Evolutionary conservation across 2,113 vertebrate species (phyloP).

Genomic region (Trogon melanurus): DNA sequence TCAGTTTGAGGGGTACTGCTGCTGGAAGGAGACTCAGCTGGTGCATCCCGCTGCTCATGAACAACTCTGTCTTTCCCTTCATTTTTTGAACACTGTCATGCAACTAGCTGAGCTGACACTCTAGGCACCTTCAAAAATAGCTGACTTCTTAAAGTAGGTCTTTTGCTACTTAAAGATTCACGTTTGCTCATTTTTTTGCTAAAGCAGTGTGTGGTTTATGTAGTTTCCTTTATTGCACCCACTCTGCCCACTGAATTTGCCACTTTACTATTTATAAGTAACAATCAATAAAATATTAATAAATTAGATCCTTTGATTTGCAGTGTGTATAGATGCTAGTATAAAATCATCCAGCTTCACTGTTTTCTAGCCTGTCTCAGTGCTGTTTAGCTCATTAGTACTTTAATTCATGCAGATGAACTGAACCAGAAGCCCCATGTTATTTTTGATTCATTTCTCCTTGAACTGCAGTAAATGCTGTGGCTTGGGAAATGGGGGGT

Average conservation of each 20-base stretch:
- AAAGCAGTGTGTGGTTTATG: neutral
- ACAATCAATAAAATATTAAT: constrained; percentile 68
- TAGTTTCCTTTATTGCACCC: neutral
- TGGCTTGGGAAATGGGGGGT: neutral
- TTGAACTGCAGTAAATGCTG: constrained; percentile 1
- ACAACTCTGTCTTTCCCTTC: too few species aligned
- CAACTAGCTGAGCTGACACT: neutral
- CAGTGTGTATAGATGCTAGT: neutral
- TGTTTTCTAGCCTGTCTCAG: constrained; percentile 3
- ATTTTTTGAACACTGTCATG: neutral
- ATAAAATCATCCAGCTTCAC: neutral
- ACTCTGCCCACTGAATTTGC: neutral
- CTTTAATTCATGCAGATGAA: constrained; percentile 53
- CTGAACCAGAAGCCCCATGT: neutral
- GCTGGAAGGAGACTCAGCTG: neutral
- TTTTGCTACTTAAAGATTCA: constrained; percentile 1
- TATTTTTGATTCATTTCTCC: constrained; percentile 34
- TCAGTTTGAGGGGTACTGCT: neutral
- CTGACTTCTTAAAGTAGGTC: constrained; percentile 14
- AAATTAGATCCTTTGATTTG: constrained; percentile 56
- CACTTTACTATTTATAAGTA: neutral
- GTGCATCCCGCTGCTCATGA: neutral
- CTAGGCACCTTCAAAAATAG: neutral
- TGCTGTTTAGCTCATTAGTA: constrained; percentile 60
- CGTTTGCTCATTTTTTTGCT: neutral